These are phyloP conservation scores for Anastrepha obliqua DNA, from an alignment of 1,140 invertebrate species.

Conservation along the genomic window DNA sequence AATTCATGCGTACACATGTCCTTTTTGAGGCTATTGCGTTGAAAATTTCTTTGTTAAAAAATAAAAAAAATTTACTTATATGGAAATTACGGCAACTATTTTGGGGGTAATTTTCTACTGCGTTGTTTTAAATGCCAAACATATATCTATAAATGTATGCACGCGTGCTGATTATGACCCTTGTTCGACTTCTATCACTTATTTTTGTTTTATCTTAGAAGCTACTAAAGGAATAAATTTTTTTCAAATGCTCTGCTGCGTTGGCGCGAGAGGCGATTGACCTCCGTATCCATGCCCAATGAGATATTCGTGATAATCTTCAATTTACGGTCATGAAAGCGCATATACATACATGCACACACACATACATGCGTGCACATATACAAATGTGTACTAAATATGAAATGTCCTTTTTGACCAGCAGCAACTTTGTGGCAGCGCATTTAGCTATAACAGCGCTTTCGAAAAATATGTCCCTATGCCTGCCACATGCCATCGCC, in stretches of 20 bases:
- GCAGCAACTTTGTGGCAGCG: neutral
- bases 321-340: slow-evolving; percentile 23
- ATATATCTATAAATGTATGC: neutral
- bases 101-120: neutral
- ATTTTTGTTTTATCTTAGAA: neutral
- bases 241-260: neutral
- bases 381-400: neutral
- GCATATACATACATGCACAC: neutral
- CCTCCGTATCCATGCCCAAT: slow-evolving; percentile 44
- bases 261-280: neutral
- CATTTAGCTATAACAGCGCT: neutral
- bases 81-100: neutral
- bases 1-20: slow-evolving; percentile 5
- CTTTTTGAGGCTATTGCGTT: neutral
- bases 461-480: neutral
- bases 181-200: slow-evolving; percentile 28
- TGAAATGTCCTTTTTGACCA: neutral
- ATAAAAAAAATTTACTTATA: neutral
- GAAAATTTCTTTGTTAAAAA: neutral
- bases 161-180: neutral
- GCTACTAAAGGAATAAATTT: neutral
- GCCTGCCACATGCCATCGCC: slow-evolving; percentile 33
- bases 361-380: neutral
- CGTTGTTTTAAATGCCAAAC: neutral
- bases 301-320: slow-evolving; percentile 40